A percentile compares a stretch with the other conserved stretches of the same genome.
Conservation (phyloP, 2,113 vertebrate genomes). For the Lasiurus cinereus region DNA sequence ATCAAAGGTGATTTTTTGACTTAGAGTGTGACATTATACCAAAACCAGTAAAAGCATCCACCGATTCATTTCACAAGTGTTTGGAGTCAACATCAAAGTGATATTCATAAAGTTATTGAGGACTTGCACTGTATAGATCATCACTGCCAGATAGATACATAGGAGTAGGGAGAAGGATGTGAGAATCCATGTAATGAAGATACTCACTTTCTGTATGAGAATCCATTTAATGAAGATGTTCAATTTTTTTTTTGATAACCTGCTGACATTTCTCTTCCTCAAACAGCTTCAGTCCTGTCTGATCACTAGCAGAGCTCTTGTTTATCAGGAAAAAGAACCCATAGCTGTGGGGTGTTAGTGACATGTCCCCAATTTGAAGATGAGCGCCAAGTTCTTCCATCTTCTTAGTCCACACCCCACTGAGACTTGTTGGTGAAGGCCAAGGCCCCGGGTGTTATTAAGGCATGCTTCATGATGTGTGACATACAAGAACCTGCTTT, state of each 20-base stretch:
- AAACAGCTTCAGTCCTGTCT: background rate
- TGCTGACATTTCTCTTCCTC: background rate
- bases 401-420: rapidly evolving
- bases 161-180: background rate
- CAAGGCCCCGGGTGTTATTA: background rate
- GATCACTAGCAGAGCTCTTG: background rate
- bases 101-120: background rate
- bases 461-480: background rate
- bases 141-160: background rate
- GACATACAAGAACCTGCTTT: background rate
- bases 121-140: background rate
- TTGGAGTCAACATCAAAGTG: background rate
- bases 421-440: background rate
- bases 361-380: background rate
- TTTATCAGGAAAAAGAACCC: background rate
- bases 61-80: background rate
- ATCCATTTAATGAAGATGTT: background rate
- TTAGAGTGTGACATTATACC: background rate
- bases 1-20: conserved; percentile 20
- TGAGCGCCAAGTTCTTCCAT: background rate
- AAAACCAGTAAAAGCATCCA: background rate
- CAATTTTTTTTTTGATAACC: background rate
- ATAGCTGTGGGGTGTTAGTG: background rate
- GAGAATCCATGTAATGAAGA: background rate
- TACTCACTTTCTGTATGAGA: background rate